A percentile compares a stretch with the other conserved stretches of the same genome.
These are phyloP conservation scores for human DNA, from an alignment of 2,113 vertebrate species.

Conservation along the genomic window GRCh38 chr13:53444001-53444500, in stretches of 20 bases:
- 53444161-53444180: slow-evolving; percentile 77
- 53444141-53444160: slow-evolving; percentile 82
- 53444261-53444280: slow-evolving; percentile 70
- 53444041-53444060: slow-evolving; percentile 7
- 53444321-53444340: slow-evolving; percentile 37
- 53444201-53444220: slow-evolving; percentile 68
- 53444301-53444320: slow-evolving; percentile 53
- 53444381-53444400: slow-evolving; percentile 7
- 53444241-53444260: slow-evolving; percentile 81
- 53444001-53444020: background rate
- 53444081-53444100: slow-evolving; percentile 64
- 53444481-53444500: slow-evolving; percentile 65
- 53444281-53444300: slow-evolving; percentile 68
- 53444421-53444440: slow-evolving; percentile 68
- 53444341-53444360: slow-evolving; percentile 47
- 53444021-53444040: slow-evolving; percentile 12
- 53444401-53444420: slow-evolving; percentile 16
- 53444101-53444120: slow-evolving; percentile 69
- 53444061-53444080: slow-evolving; percentile 29
- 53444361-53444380: slow-evolving; percentile 60
- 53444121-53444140: slow-evolving; percentile 79
- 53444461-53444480: slow-evolving; percentile 55
- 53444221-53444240: slow-evolving; percentile 81
- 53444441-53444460: slow-evolving; percentile 64
- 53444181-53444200: slow-evolving; percentile 83